Percentiles rank a stretch among this genome's conserved stretches.
These are phyloP conservation scores for Argyresthia albistria DNA, from an alignment of 2,888 invertebrate genomes.

Conservation along the genomic window DNA sequence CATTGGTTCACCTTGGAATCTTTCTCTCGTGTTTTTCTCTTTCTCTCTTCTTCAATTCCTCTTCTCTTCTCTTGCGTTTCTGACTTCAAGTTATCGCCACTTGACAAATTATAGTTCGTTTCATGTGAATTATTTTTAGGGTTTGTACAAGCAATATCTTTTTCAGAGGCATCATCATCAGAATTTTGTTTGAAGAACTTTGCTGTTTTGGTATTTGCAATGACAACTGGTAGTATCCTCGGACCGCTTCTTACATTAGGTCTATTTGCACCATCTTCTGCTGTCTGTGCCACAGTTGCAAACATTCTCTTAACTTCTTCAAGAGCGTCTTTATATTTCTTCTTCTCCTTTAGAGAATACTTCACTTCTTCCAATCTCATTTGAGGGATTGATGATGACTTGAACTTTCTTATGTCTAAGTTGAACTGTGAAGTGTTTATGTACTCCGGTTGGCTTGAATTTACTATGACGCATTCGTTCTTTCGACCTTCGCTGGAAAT, in stretches of 20 bases:
- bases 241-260: conserved; percentile 45
- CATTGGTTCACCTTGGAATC: too few relatives aligned
- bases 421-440: not conserved
- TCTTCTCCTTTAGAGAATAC: conserved; percentile 1
- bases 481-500: conserved; percentile 17
- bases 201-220: conserved; percentile 10
- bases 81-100: too few relatives aligned
- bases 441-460: conserved; percentile 28
- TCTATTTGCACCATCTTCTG: conserved; percentile 25
- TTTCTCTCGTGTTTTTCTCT: too few relatives aligned
- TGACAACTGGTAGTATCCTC: conserved; percentile 51
- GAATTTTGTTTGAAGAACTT: too few relatives aligned
- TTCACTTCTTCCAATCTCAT: conserved; percentile 5
- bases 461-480: conserved; percentile 31
- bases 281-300: not conserved
- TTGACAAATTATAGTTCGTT: too few relatives aligned
- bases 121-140: too few relatives aligned
- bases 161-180: too few relatives aligned
- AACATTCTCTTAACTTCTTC: conserved; percentile 28
- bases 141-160: too few relatives aligned
- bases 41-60: too few relatives aligned
- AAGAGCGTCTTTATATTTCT: conserved; percentile 24
- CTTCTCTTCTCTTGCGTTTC: too few relatives aligned
- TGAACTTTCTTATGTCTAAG: not conserved
- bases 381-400: conserved; percentile 3